Evolutionary conservation across 1,140 invertebrate genomes (phyloP), one percentile per base, ranked within the genome.

Genomic region (Phthorimaea operculella): DNA sequence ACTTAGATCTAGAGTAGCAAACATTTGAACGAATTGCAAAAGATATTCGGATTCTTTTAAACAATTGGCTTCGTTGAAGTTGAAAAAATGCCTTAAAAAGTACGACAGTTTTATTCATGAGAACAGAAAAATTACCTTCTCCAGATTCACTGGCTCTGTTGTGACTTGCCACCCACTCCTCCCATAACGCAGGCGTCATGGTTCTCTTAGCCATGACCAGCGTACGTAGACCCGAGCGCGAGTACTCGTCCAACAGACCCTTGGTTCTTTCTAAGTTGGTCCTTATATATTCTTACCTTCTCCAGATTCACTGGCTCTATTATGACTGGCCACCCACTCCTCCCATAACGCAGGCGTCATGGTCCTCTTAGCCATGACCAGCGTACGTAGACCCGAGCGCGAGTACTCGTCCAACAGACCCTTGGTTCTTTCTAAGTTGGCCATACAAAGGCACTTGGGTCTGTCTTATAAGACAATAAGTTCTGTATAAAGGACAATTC

Each of bases 171-270:
- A 88, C 83, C 96, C 97, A 98, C 4, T 90, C 88, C 33, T 91
- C 89, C 77, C 95, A 99, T 59, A 96, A 92, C 12, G 89, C 86
- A 7, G 89, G 80, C 21, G 89, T 87, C 36, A 96, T 82, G 8
- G 90, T 89, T 58, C 92, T 87, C 76, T 93, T 95, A 0, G 94
- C 96, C 90, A 98, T 95, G 16, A 96, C 94, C 36, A 99, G 83
- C 42, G 96, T 96, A 7, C 97, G 88, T 1, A 98, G 86, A 54
- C 97, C 97, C 72, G 94, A 91, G 58, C 92, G 90, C 90, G 48
- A 98, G 82, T 76, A 96, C 90, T 73, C 88, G 70, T 94, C 90
- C 5, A 98, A 76, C 60, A 96, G 91, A 60, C 94, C 89, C 65
- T 93, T 90, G 0, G 95, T 95, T 66, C 90, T 89, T 17, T 90